phyloP scores from a whole-genome alignment of 2,113 vertebrate species.

The Lathamus discolor region DNA sequence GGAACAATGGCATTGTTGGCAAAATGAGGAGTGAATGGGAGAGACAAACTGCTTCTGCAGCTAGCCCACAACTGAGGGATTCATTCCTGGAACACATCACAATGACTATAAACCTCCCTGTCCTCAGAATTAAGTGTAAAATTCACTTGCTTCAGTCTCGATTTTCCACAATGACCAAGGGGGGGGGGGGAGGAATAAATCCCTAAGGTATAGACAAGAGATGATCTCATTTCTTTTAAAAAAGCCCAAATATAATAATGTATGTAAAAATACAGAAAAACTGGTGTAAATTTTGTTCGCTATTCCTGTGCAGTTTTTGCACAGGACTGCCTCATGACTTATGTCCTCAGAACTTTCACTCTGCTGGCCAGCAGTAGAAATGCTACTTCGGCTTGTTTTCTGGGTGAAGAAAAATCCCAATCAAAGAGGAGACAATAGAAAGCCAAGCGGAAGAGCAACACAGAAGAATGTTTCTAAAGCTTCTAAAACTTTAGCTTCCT shows the following conservation, averaged over 20 bases:
- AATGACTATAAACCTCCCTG: conserved; percentile 37
- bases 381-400: neutral
- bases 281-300: neutral
- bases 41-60: conserved; percentile 61
- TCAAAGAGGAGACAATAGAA: neutral
- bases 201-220: neutral
- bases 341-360: neutral
- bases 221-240: neutral
- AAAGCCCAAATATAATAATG: neutral
- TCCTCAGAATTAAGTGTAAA: conserved; percentile 9
- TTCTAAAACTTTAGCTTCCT: neutral
- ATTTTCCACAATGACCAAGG: neutral
- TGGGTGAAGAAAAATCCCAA: neutral
- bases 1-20: conserved; percentile 63
- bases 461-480: neutral
- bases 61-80: conserved; percentile 48
- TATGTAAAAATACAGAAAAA: neutral
- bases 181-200: no score
- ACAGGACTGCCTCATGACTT: neutral
- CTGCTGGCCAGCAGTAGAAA: neutral
- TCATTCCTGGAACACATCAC: conserved; percentile 58
- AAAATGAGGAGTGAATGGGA: conserved; percentile 36
- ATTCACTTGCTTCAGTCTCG: conserved; percentile 40
- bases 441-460: neutral
- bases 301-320: neutral